Evolutionary conservation across 2,888 invertebrate species (phyloP), one percentile per base, ranked within the genome.

Genomic region (Xestia sexstrigata): DNA sequence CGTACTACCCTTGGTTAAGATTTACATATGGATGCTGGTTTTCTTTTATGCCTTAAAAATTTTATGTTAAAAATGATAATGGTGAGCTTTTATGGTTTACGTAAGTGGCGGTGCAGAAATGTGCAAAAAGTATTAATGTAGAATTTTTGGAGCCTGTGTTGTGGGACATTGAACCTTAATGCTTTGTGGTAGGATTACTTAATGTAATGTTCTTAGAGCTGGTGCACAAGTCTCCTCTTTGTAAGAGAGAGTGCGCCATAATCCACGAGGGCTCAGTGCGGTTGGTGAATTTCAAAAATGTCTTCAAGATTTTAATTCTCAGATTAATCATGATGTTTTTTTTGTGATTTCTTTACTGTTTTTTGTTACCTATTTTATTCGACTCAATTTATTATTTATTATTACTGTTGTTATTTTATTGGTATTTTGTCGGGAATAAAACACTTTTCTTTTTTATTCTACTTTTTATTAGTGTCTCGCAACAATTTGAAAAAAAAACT

Each of bases 21-120:
- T 88, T 85, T 86, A 81, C 83, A 88, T 83, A 74, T 66, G 84
- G 82, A 82, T 83, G 73, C 73, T 39, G 49, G 70, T 68, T 66
- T 58, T 73, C 71, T 55, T 79, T 85, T 82, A 85, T 84, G 79
- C 63, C 35, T 74, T 72, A 63, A 85, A n/a, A n/a, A n/a, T n/a
- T n/a, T n/a, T n/a, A n/a, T n/a, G n/a, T n/a, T n/a, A n/a, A n/a
- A 84, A 82, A 85, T 85, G 79, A 82, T 84, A 84, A 84, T 84
- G 79, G 67, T 6, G 42, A 30, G 49, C 81, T 78, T 79, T 79
- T 79, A 79, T 76, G 76, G 76, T 74, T 63, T 35, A 26, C 23
- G 67, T 70, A 74, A 70, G 73, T 68, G 42, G 75, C n/a, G 55
- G 35, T 78, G 78, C 71, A 76, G 62, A 55, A 45, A 66, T 69